Evolutionary conservation across 2,888 invertebrate species (phyloP).

Genomic region (Meteorus colon): DNA sequence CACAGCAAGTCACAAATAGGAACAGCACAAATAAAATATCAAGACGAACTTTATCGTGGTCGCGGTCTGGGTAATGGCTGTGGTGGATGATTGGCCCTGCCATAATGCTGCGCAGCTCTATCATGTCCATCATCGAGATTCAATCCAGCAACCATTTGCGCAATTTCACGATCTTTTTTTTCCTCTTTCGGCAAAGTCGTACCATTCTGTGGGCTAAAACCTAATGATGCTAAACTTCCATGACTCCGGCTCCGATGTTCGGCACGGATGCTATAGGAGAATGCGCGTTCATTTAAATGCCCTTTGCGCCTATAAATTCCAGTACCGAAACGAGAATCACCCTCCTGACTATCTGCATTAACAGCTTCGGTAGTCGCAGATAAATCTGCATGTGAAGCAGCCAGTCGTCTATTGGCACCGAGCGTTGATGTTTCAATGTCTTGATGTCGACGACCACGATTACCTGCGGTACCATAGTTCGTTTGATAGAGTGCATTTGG

Average conservation of each 20-base stretch:
- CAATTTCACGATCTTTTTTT: conserved; percentile 92
- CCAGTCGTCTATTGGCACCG: conserved; percentile 63
- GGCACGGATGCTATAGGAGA: conserved; percentile 94
- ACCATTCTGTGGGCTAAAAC: conserved; percentile 84
- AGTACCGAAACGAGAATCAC: conserved; percentile 81
- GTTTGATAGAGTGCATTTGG: conserved; percentile 78
- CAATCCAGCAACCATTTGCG: conserved; percentile 93
- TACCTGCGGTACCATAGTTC: conserved; percentile 76
- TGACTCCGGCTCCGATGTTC: conserved; percentile 95
- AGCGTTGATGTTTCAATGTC: conserved; percentile 59
- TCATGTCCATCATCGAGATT: conserved; percentile 86
- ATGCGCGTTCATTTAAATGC: conserved; percentile 93
- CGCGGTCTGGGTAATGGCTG: conserved; percentile 71
- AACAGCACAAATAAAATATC: not conserved
- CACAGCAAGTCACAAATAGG: not conserved
- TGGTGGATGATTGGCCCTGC: conserved; percentile 73
- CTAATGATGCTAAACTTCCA: conserved; percentile 91
- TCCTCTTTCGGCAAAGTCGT: conserved; percentile 68
- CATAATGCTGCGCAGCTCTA: conserved; percentile 76
- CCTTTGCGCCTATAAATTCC: conserved; percentile 94
- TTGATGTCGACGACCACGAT: conserved; percentile 64
- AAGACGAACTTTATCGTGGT: conserved; percentile 61
- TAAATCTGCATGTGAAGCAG: conserved; percentile 69
- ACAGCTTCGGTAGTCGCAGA: conserved; percentile 51
- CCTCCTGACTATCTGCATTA: conserved; percentile 56